Base-by-base conservation (phyloP, 1,140 invertebrate genomes). In the Eciton burchellii region DNA sequence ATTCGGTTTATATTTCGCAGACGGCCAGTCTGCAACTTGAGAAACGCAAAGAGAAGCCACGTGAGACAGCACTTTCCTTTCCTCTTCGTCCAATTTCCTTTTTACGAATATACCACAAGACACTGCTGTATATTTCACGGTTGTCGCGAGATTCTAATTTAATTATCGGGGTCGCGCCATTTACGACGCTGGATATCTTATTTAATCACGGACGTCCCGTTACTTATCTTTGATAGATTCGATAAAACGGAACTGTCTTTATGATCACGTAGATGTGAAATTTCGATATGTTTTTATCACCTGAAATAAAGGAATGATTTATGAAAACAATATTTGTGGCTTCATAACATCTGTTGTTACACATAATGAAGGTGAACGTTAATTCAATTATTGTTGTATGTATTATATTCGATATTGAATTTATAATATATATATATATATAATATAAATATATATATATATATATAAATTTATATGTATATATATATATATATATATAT, bases 121-220 rank as follows among this genome's bases (percentile, higher is more conserved):
- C 62, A 12, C n/a, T 68, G 11, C 21, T 68, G n/a, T 21, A 79
- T 79, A 79, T 79, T 70, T 70, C 49, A 29, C 49, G 45, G 29
- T 71, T 49, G 35, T 57, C 16, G 49, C 43, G 12, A n/a, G n/a
- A n/a, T n/a, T n/a, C n/a, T 70, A 79, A 79, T 79, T 79, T 79
- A 79, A 79, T 79, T 29, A 35, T 56, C 6, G 24, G 12, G 3
- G 56, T 16, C 3, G 12, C 11, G 12, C 16, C 14, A 3, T 1
- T 19, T 62, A 26, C 1, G 35, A 71, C 19, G 19, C 8, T 21
- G 41, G 14, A 21, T 24, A 26, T 14, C 35, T 26, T 79, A 2
- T 26, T 43, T 68, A 68, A 57, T 56, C 16, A 12, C 14, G 16
- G 29, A 56, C 35, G 62, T 29, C 19, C 29, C 49, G 6, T 16